Evolutionary conservation across 2,888 invertebrate genomes (phyloP).

Genomic region (Chloroclysta siterata): DNA sequence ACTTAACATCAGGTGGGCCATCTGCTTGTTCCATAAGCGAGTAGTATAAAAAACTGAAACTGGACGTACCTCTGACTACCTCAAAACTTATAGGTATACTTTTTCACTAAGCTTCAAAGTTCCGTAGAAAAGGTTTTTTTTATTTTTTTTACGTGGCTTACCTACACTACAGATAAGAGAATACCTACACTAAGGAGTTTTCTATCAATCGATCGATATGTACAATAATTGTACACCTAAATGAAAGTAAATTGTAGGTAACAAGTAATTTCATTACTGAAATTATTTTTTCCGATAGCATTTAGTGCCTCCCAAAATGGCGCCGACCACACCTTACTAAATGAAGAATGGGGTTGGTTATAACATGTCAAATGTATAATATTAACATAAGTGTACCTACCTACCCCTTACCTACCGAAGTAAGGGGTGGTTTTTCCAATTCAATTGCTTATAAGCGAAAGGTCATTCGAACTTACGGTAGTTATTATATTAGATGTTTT

Average conservation of each 20-base stretch:
- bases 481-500: too few species aligned
- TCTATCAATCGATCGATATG: not conserved
- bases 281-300: not conserved
- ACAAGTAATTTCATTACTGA: conserved; percentile 4
- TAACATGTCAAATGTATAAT: conserved; percentile 30
- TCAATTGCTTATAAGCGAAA: not conserved
- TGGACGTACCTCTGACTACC: too few species aligned
- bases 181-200: too few species aligned
- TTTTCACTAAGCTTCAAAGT: too few species aligned
- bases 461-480: too few species aligned
- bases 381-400: conserved; percentile 12
- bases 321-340: conserved; percentile 23
- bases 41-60: too few species aligned
- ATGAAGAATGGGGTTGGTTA: conserved; percentile 12
- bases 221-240: not conserved
- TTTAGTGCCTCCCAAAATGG: conserved; percentile 25
- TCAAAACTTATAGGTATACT: too few species aligned
- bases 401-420: not conserved
- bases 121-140: too few species aligned
- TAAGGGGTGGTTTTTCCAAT: not conserved
- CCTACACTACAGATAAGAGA: too few species aligned
- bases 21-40: too few species aligned
- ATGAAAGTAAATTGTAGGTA: not conserved
- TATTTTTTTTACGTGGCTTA: too few species aligned
- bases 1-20: too few species aligned